Percentiles rank a stretch among this genome's conserved stretches.
Conservation (phyloP, 2,797 vertebrate genomes). For the Tolypeutes matacus region DNA sequence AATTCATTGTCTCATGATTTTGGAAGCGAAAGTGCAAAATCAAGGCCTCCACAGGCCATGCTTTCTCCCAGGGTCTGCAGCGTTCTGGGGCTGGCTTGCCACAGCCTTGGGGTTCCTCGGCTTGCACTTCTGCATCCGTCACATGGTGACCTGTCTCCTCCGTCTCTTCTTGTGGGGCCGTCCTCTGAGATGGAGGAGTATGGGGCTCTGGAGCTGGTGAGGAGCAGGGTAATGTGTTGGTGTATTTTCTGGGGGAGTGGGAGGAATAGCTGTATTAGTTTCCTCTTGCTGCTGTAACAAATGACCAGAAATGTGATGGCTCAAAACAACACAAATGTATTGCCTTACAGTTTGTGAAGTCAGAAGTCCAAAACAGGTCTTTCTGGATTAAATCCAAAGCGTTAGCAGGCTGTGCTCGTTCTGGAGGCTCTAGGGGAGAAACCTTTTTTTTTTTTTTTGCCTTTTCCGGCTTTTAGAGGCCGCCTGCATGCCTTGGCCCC, state of each 20-base stretch:
- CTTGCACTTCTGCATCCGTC: no score
- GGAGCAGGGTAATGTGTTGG: no score
- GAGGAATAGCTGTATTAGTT: background rate
- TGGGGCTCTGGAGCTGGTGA: background rate
- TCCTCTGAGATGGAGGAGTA: background rate
- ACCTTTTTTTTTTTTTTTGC: background rate
- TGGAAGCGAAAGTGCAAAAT: no score
- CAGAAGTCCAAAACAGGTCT: background rate
- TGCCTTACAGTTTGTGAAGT: background rate
- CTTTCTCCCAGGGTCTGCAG: no score
- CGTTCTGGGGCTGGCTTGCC: no score
- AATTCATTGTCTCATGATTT: no score
- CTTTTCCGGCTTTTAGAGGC: background rate
- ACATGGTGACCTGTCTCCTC: no score
- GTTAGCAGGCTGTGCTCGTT: no score
- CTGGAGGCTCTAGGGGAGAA: background rate
- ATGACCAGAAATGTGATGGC: background rate
- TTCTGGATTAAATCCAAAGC: background rate
- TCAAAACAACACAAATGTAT: background rate
- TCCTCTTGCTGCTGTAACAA: background rate
- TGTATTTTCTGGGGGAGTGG: background rate
- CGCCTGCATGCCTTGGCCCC: accelerated
- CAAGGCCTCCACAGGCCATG: no score
- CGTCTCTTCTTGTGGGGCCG: no score
- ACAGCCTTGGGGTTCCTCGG: no score